phyloP scores from a whole-genome alignment of 1,140 invertebrate species.

The Hypothenemus hampei region DNA sequence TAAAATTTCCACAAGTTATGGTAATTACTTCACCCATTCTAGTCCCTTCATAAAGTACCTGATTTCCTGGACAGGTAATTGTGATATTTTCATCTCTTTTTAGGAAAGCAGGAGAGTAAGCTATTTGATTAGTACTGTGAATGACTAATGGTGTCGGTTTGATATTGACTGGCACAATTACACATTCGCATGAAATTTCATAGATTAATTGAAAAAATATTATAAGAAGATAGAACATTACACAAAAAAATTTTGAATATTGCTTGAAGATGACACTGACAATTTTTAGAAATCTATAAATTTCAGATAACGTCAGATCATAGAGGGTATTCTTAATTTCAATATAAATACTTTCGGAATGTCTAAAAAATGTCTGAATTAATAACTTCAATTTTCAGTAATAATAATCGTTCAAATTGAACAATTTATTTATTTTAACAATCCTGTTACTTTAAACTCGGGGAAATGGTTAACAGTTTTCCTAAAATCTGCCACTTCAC shows the following conservation, averaged over 20 bases:
- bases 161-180: conserved; percentile 7
- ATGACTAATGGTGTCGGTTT: conserved; percentile 5
- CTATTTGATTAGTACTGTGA: conserved; percentile 2
- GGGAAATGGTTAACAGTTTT: conserved; percentile 52
- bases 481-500: conserved; percentile 56
- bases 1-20: not conserved
- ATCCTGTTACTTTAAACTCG: conserved; percentile 11
- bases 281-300: too few species aligned
- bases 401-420: not conserved
- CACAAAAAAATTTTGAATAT: not conserved
- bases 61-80: conserved; percentile 24
- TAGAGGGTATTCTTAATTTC: not conserved
- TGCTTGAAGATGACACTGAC: not conserved
- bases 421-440: not conserved
- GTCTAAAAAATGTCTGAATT: not conserved
- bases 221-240: not conserved
- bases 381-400: not conserved
- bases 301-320: too few species aligned
- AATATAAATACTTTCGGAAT: not conserved
- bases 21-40: conserved; percentile 1
- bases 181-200: conserved; percentile 10
- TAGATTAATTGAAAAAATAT: not conserved
- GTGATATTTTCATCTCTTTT: conserved; percentile 5
- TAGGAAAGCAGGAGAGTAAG: conserved; percentile 1
- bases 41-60: conserved; percentile 6